Conservation (phyloP, 2,113 vertebrate genomes). For the Tretioscincus oriximinensis region DNA sequence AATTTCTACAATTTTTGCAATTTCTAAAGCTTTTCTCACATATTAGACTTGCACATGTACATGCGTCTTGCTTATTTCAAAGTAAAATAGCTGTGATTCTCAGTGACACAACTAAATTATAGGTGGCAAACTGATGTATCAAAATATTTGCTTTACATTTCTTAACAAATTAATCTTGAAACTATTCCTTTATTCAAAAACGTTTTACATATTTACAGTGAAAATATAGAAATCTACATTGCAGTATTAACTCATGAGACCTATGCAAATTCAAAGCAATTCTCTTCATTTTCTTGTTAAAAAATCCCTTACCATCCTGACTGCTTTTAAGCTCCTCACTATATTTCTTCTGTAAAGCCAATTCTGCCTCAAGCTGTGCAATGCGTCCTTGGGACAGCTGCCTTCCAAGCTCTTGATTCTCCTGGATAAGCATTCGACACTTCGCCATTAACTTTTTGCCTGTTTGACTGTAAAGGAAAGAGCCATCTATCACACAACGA, state of each 20-base stretch:
- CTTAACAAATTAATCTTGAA: not conserved
- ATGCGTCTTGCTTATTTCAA: not conserved
- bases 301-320: slow-evolving; percentile 92
- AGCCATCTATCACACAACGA: slow-evolving; percentile 94
- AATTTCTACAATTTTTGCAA: not conserved
- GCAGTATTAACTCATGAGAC: slow-evolving; percentile 44
- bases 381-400: slow-evolving; percentile 99
- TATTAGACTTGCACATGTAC: not conserved
- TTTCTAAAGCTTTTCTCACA: not conserved
- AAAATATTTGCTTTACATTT: not conserved
- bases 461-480: slow-evolving; percentile 99
- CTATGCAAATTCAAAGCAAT: slow-evolving; percentile 58
- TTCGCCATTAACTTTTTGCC: slow-evolving; percentile 99
- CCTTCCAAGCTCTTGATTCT: slow-evolving; percentile 98
- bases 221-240: slow-evolving; percentile 22
- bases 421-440: slow-evolving; percentile 99
- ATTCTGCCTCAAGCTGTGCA: slow-evolving; percentile 97
- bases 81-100: not conserved
- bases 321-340: slow-evolving; percentile 99
- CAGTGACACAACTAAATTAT: not conserved
- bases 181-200: not conserved
- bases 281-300: slow-evolving; percentile 54
- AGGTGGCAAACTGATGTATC: not conserved
- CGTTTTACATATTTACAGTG: slow-evolving; percentile 12
- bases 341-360: slow-evolving; percentile 99